Evolutionary conservation across 2,888 invertebrate genomes (phyloP).

Genomic region (Caradrina kadenii): DNA sequence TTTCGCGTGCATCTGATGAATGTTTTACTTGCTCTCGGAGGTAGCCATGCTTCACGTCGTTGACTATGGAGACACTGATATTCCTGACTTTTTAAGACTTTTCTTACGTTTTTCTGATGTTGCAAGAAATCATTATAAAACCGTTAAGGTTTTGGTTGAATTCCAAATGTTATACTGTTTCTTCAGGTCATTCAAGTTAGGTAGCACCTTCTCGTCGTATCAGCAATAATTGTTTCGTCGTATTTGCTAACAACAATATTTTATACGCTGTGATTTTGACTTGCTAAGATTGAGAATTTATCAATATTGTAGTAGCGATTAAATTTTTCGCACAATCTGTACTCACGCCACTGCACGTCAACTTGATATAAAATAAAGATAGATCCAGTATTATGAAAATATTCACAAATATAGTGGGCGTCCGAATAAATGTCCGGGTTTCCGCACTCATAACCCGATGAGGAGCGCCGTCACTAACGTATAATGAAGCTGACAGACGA

Average conservation of each 20-base stretch:
- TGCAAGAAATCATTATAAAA: not conserved
- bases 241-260: conserved; percentile 1
- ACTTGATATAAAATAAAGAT: not conserved
- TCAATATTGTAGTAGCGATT: not conserved
- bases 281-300: not conserved
- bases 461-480: conserved; percentile 19
- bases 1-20: conserved; percentile 32
- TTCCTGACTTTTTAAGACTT: not conserved
- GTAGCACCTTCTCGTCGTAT: too few species aligned
- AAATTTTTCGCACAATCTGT: too few species aligned
- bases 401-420: conserved; percentile 6
- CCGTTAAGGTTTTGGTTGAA: not conserved
- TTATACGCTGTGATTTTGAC: too few species aligned
- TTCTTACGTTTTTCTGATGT: not conserved
- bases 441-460: conserved; percentile 21
- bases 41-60: conserved; percentile 4
- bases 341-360: too few species aligned
- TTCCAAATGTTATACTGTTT: not conserved
- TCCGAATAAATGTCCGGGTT: conserved; percentile 30
- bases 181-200: too few species aligned
- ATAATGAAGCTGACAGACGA: conserved; percentile 41
- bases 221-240: not conserved
- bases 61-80: not conserved
- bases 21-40: not conserved
- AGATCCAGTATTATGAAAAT: conserved; percentile 1